Conservation (phyloP, 2,113 vertebrate species). For the Philantomba maxwellii region DNA sequence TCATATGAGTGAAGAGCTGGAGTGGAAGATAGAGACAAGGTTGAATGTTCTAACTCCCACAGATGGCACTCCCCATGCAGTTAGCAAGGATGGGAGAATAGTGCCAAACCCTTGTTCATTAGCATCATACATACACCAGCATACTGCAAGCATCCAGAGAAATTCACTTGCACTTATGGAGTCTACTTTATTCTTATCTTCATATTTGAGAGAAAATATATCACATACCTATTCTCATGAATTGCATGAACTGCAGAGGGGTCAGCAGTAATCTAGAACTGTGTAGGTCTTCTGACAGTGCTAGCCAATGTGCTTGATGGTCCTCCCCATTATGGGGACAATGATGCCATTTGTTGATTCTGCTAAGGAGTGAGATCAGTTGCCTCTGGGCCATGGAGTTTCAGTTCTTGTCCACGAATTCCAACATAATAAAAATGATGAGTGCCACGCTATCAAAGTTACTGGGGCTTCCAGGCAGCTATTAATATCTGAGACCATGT, state of each 20-base stretch:
- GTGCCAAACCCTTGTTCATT: neutral
- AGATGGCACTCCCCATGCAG: neutral
- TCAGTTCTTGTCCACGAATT: neutral
- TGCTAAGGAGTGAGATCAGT: neutral
- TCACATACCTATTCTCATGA: neutral
- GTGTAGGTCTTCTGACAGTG: neutral
- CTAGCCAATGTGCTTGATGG: neutral
- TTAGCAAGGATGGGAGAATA: neutral
- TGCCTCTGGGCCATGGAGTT: neutral
- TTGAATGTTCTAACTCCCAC: neutral
- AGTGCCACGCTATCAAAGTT: neutral
- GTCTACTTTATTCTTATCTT: neutral
- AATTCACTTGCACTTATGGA: neutral
- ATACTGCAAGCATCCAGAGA: neutral
- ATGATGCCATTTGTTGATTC: neutral
- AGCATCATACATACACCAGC: neutral
- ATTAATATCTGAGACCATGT: neutral
- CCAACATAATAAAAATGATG: neutral
- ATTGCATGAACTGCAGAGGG: neutral
- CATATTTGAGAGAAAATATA: constrained; percentile 7
- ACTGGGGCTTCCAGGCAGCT: neutral
- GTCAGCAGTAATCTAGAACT: neutral
- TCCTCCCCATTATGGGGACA: neutral
- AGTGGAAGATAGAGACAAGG: neutral
- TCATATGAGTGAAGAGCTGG: neutral